Base-by-base conservation (phyloP, 2,113 vertebrate species). In the Eretmochelys imbricata region DNA sequence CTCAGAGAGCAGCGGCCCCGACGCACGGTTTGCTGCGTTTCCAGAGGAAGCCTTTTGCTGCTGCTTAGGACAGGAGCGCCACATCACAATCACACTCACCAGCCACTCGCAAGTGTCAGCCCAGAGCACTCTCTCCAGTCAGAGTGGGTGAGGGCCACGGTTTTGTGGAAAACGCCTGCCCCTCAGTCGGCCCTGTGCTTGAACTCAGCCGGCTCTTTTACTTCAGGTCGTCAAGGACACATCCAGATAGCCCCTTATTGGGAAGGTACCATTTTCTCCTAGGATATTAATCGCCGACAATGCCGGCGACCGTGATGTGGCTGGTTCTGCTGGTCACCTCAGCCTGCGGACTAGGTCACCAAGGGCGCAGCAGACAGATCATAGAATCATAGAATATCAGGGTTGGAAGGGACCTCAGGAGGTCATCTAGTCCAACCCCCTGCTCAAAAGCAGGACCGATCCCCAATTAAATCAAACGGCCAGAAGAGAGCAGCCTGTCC, bases 81-180 rank as follows among this genome's bases (percentile, higher is more conserved):
- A 22, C 57, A 25, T 1, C 50, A 2, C 54, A 13, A 4, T 46
- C 5, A 4, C 48, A 46, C 27, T 24, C 57, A 5, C 51, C 46
- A 22, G 55, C 69, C 24, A 46, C 38, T 46, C 4, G 35, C 82
- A 65, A 59, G 17, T 0, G 13, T 0, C 0, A 2, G 85, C 25
- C 75, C 80, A 5, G n/a, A 38, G 65, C 65, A n/a, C 38, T 16
- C n/a, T 17, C 35, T n/a, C 16, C 19, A 29, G 27, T 29, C 57
- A 38, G 65, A 22, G 65, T 22, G 65, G 17, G 19, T 7, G 65
- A n/a, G 8, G 65, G 17, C 35, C 7, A 31, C 19, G n/a, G 65
- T 4, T n/a, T 69, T 69, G 17, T n/a, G 65, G 65, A 35, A 72
- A 76, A 76, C 1, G 42, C 6, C 57, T 29, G 57, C 5, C 4